Evolutionary conservation across 2,113 vertebrate species (phyloP).

Genomic region (Neolamprologus hecqui): DNA sequence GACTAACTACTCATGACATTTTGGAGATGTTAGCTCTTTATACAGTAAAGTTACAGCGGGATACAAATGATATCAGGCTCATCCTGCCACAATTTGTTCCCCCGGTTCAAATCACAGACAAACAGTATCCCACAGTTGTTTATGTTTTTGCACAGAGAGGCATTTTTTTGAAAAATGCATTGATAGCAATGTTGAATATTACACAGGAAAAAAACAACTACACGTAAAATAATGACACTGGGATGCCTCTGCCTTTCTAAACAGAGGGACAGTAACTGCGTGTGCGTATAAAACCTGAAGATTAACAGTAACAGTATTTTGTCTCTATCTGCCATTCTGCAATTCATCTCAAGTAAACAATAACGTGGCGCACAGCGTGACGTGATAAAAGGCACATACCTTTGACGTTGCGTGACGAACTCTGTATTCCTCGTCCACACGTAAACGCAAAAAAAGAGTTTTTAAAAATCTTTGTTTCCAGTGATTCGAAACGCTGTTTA

Average conservation of each 20-base stretch:
- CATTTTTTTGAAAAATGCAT: not conserved
- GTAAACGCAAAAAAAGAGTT: accelerated
- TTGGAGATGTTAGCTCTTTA: too few relatives aligned
- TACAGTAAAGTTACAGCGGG: too few relatives aligned
- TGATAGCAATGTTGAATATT: not conserved
- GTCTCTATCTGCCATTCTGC: not conserved
- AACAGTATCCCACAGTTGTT: not conserved
- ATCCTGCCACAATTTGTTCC: too few relatives aligned
- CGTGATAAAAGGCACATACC: not conserved
- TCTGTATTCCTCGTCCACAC: not conserved
- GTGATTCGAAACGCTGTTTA: not conserved
- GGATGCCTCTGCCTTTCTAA: not conserved
- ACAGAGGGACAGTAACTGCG: not conserved
- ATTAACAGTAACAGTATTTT: not conserved
- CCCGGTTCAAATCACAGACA: not conserved
- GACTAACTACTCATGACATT: too few relatives aligned
- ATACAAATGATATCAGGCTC: too few relatives aligned
- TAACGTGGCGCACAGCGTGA: not conserved
- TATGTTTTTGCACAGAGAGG: not conserved
- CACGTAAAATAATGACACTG: not conserved
- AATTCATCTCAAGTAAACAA: not conserved
- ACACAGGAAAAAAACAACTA: not conserved
- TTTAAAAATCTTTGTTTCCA: not conserved
- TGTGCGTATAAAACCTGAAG: not conserved
- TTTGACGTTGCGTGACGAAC: not conserved